Evolutionary conservation across 2,888 invertebrate species (phyloP), one percentile per base, ranked within the genome.

Genomic region (Acronicta aceris): DNA sequence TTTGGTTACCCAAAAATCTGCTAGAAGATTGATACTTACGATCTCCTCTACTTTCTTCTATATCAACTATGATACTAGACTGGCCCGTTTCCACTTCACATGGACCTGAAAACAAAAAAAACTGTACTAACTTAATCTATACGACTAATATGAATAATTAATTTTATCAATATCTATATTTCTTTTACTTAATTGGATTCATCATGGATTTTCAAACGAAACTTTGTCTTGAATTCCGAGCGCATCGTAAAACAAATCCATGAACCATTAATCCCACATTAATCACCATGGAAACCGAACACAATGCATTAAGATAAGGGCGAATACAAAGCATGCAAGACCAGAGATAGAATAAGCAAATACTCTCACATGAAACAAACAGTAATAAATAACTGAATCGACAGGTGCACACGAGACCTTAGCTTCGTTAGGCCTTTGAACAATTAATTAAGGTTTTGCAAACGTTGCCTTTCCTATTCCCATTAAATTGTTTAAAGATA

Each of bases 1-100:
- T n/a, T n/a, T n/a, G n/a, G n/a, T n/a, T 27, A 30, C 7, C 30
- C 7, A 30, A 30, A 30, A 30, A 30, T 27, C 33, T 33, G 21
- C 21, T 12, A 33, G 2, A 7, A 33, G 33, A 1, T 13, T n/a
- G 52, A 43, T 82, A 97, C 98, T 97, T 95, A 98, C 98, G 97
- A 81, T 96, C 95, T 75, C 97, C 98, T 89, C 97, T 95, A 88
- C 98, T 98, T 90, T 98, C 98, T 89, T 98, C 97, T 75, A 98
- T 98, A 86, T 98, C 98, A 77, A 98, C 95, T 82, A 98, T 98
- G 72, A 98, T 98, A 87, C 98, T 98, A 38, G 98, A 97, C 84
- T 98, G 97, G 40, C 98, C 97, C 60, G 96, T 97, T 94, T 98
- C 97, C 81, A 98, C 97, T 89, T 98, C 98, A 92, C 98, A 98